Conservation (phyloP, 2,797 vertebrate genomes). For the Pristis pectinata region DNA sequence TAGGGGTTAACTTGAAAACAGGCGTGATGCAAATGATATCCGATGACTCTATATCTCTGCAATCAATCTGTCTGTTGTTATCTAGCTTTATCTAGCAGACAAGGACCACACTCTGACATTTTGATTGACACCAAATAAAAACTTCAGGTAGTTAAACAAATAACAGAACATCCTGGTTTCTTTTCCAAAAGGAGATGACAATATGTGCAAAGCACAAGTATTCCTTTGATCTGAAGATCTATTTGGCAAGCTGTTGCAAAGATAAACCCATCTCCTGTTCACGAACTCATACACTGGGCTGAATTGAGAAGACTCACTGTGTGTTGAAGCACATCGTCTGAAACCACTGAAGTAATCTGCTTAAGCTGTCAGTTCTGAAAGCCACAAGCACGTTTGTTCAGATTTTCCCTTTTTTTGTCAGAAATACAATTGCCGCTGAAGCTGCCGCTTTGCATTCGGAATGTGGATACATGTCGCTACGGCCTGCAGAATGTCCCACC, state of each 20-base stretch:
- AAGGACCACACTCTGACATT: slow-evolving; percentile 21
- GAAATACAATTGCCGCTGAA: neutral
- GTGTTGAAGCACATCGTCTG: neutral
- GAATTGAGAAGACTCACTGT: neutral
- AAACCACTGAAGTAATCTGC: neutral
- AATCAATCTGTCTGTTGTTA: slow-evolving; percentile 41
- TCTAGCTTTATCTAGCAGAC: slow-evolving; percentile 39
- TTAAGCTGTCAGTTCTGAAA: too few relatives aligned
- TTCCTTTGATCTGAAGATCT: slow-evolving; percentile 36
- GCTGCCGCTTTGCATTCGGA: neutral
- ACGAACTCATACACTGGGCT: neutral
- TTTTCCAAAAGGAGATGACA: slow-evolving; percentile 46
- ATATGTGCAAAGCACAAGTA: slow-evolving; percentile 25
- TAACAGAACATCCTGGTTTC: slow-evolving; percentile 47
- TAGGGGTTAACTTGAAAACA: slow-evolving; percentile 26
- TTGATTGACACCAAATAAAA: slow-evolving; percentile 51
- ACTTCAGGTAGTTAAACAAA: slow-evolving; percentile 42
- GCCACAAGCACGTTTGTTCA: too few relatives aligned
- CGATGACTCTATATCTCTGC: slow-evolving; percentile 47
- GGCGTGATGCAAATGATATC: slow-evolving; percentile 41
- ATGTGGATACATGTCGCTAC: neutral
- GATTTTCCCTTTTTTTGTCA: neutral
- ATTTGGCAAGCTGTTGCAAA: neutral
- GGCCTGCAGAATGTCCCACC: neutral
- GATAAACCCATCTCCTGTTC: neutral